Evolutionary conservation across 2,113 vertebrate species (phyloP).

Genomic region (Noturus placidus): DNA sequence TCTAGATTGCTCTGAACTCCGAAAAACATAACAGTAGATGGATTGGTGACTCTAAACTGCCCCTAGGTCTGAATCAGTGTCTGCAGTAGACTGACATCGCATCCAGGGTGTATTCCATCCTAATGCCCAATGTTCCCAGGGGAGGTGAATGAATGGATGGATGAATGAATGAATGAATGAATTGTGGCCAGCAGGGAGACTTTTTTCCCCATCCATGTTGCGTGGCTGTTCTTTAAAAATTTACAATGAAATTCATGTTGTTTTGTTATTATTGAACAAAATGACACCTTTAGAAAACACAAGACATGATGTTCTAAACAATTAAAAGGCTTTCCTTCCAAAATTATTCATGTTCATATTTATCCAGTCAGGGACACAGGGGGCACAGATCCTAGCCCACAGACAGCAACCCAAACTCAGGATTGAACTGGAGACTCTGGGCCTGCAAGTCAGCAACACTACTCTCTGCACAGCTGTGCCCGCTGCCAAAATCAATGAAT

Average conservation of each 20-base stretch:
- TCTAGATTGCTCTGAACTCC: not conserved
- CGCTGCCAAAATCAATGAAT: not conserved
- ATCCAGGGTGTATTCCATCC: too few relatives aligned
- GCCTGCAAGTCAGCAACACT: not conserved
- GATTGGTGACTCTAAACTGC: not conserved
- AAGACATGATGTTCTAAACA: not conserved
- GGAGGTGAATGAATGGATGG: too few relatives aligned
- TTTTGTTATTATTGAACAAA: too few relatives aligned
- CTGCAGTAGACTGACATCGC: too few relatives aligned
- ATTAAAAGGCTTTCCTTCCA: not conserved
- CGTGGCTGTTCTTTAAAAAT: too few relatives aligned
- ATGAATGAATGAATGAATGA: too few relatives aligned
- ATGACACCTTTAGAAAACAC: not conserved
- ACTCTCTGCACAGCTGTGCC: not conserved
- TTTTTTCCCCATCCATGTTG: too few relatives aligned
- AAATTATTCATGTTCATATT: not conserved
- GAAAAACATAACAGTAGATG: not conserved
- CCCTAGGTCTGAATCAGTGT: too few relatives aligned
- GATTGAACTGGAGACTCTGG: not conserved
- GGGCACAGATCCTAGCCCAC: not conserved
- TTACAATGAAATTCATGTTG: too few relatives aligned
- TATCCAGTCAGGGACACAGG: not conserved
- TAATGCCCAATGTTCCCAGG: too few relatives aligned
- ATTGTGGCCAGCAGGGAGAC: too few relatives aligned
- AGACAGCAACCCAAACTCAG: not conserved